Evolutionary conservation across 1,140 invertebrate genomes (phyloP).

Genomic region (Cheumatopsyche charites): DNA sequence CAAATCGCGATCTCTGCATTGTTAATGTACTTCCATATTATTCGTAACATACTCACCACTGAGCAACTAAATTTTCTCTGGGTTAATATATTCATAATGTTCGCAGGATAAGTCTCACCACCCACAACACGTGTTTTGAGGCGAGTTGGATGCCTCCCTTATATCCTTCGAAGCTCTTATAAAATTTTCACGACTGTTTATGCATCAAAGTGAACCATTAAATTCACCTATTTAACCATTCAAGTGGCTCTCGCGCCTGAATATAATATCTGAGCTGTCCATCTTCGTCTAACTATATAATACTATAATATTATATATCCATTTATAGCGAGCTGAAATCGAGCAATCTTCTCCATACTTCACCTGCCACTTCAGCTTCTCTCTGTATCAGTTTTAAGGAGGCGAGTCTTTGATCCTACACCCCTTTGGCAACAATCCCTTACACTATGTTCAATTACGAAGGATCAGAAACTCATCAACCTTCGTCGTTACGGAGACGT

Average conservation of each 20-base stretch:
- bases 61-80: slow-evolving; percentile 21
- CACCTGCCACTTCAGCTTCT: slow-evolving; percentile 21
- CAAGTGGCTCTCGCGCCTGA: slow-evolving; percentile 30
- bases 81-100: slow-evolving; percentile 35
- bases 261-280: slow-evolving; percentile 1
- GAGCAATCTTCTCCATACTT: neutral
- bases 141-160: slow-evolving; percentile 1
- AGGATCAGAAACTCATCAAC: neutral
- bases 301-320: too few relatives aligned
- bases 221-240: slow-evolving; percentile 45
- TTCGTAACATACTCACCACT: neutral
- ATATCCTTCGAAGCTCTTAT: slow-evolving; percentile 38
- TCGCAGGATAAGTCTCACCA: slow-evolving; percentile 12
- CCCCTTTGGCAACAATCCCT: slow-evolving; percentile 5
- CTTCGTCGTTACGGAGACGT: too few relatives aligned
- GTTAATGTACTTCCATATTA: neutral
- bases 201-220: slow-evolving; percentile 47
- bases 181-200: slow-evolving; percentile 46
- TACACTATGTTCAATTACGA: neutral
- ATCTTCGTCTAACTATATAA: neutral
- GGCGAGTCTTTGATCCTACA: slow-evolving; percentile 18
- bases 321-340: too few relatives aligned
- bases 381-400: slow-evolving; percentile 14
- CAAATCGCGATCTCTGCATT: neutral
- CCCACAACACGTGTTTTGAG: slow-evolving; percentile 29